phyloP scores from a whole-genome alignment of 2,888 invertebrate species.

The Philereme vetulata region DNA sequence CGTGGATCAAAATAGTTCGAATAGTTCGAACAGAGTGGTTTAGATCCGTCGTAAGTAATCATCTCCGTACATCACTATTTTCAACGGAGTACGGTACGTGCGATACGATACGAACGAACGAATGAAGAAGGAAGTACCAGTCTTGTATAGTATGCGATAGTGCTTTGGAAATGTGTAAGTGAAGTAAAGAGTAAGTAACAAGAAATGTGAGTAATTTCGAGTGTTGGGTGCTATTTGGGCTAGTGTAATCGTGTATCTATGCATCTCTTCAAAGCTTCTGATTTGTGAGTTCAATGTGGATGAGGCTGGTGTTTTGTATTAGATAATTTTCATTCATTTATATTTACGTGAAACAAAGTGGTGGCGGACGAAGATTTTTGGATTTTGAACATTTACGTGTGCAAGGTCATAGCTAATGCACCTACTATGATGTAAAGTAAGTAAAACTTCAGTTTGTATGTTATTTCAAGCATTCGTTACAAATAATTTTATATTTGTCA shows the following conservation, averaged over 20 bases:
- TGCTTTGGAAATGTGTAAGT: background rate
- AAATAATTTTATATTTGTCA: too few species aligned
- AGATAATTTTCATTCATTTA: slow-evolving; percentile 25
- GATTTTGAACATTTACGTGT: slow-evolving; percentile 46
- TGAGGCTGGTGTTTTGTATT: slow-evolving; percentile 4
- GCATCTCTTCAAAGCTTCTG: too few species aligned
- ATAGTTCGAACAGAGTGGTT: too few species aligned
- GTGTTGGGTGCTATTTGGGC: slow-evolving; percentile 3
- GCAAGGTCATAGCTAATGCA: slow-evolving; percentile 63
- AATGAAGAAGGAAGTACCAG: too few species aligned
- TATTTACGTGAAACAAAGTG: slow-evolving; percentile 32
- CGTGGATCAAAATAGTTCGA: too few species aligned
- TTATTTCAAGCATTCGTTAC: too few species aligned
- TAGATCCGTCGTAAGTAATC: too few species aligned
- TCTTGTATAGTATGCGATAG: too few species aligned
- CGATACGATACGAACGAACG: too few species aligned
- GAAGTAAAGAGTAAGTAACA: background rate
- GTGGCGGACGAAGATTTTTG: slow-evolving; percentile 44
- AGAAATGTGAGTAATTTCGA: slow-evolving; percentile 15
- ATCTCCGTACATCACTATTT: too few species aligned
- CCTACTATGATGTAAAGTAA: slow-evolving; percentile 69
- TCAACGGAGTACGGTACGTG: too few species aligned
- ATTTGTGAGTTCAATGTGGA: slow-evolving; percentile 10
- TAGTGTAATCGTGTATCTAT: slow-evolving; percentile 3
- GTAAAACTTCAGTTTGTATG: slow-evolving; percentile 50